phyloP scores from a whole-genome alignment of 2,797 vertebrate species.

The Neostethus bicornis region DNA sequence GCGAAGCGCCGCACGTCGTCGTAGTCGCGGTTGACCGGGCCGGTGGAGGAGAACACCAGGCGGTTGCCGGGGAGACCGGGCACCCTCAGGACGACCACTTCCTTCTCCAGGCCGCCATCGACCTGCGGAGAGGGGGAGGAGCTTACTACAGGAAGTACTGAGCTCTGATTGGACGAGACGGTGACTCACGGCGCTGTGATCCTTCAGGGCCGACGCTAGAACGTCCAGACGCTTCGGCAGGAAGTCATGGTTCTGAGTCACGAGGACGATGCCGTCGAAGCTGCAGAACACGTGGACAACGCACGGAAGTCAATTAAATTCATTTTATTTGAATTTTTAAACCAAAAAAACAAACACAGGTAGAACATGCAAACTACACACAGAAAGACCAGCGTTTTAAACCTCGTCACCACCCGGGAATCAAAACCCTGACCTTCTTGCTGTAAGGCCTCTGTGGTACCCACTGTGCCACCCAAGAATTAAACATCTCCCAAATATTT shows the following conservation, averaged over 20 bases:
- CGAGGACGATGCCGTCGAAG: conserved; percentile 81
- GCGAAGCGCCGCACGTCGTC: conserved; percentile 82
- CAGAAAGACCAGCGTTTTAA: too few relatives aligned
- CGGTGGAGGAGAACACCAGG: conserved; percentile 81
- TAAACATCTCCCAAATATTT: too few relatives aligned
- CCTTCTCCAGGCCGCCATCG: conserved; percentile 72
- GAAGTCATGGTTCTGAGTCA: conserved; percentile 69
- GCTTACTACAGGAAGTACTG: too few relatives aligned
- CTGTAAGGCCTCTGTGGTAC: too few relatives aligned
- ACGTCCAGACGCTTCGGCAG: conserved; percentile 70
- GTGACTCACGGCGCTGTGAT: conserved; percentile 78
- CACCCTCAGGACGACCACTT: conserved; percentile 79
- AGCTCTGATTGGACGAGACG: neutral
- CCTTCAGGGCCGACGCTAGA: conserved; percentile 76
- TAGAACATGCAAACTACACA: too few relatives aligned
- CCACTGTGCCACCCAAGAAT: too few relatives aligned
- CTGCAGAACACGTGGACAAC: conserved; percentile 61
- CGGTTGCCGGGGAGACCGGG: conserved; percentile 79
- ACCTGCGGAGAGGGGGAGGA: too few relatives aligned
- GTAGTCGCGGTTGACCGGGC: conserved; percentile 83
- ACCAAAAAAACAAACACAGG: conserved; percentile 7
- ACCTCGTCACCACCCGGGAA: too few relatives aligned
- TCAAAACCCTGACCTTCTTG: too few relatives aligned
- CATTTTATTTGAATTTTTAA: too few relatives aligned
- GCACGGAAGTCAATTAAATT: too few relatives aligned